phyloP scores from a whole-genome alignment of 1,140 invertebrate genomes.

The Wiebesia pumilae region DNA sequence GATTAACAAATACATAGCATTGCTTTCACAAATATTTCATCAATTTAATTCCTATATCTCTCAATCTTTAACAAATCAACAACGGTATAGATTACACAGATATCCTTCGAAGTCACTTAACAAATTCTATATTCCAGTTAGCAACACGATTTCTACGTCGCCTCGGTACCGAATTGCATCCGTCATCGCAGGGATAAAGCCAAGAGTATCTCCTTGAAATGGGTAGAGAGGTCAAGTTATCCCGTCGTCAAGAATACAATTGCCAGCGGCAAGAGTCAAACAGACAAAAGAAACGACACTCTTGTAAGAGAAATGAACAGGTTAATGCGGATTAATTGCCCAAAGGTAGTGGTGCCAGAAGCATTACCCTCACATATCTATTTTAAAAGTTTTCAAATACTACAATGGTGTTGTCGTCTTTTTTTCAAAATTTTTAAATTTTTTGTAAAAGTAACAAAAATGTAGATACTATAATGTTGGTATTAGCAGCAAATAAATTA shows the following conservation, averaged over 20 bases:
- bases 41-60: neutral
- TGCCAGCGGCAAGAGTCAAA: neutral
- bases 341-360: neutral
- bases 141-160: neutral
- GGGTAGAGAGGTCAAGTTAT: neutral
- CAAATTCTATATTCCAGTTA: neutral
- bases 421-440: neutral
- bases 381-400: neutral
- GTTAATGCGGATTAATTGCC: conserved; percentile 21
- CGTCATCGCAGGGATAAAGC: neutral
- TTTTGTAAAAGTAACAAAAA: too few species aligned
- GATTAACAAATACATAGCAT: neutral
- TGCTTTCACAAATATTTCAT: neutral
- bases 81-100: neutral
- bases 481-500: too few species aligned
- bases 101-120: neutral
- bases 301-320: neutral
- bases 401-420: neutral
- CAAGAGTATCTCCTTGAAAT: neutral
- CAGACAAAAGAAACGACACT: neutral
- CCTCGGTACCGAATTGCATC: neutral
- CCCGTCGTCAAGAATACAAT: neutral
- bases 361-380: neutral
- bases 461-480: too few species aligned
- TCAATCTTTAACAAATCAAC: neutral